phyloP scores from a whole-genome alignment of 2,113 vertebrate species.

The Nannospalax galili region DNA sequence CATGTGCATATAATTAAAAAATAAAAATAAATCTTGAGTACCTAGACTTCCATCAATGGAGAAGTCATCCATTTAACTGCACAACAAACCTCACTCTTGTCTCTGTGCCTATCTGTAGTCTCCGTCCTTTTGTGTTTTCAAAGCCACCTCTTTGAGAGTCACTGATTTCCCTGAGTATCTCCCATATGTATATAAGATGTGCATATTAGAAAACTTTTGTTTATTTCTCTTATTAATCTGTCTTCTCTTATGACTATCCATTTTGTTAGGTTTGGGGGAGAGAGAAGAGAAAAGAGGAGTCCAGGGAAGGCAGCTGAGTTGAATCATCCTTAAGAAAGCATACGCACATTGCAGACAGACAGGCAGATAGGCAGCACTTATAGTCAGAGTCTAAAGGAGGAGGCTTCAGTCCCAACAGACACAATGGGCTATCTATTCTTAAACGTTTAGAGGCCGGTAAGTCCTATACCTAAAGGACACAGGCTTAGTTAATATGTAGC shows the following conservation, averaged over 20 bases:
- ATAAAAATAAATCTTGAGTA: not conserved
- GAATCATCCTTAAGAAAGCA: not conserved
- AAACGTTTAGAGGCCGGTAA: not conserved
- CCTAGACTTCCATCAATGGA: not conserved
- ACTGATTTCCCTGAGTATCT: not conserved
- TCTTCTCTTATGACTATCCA: not conserved
- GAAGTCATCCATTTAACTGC: not conserved
- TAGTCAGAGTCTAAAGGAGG: not conserved
- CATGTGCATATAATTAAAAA: not conserved
- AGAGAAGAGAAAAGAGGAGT: not conserved
- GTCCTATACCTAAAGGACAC: not conserved
- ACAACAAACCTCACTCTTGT: not conserved
- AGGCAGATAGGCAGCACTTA: not conserved
- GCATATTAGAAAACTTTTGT: not conserved
- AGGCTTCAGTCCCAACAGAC: too few species aligned
- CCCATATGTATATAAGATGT: not conserved
- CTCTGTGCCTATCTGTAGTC: not conserved
- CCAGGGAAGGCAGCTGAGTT: not conserved
- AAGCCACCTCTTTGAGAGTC: not conserved
- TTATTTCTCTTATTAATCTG: not conserved
- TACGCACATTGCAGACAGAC: too few species aligned
- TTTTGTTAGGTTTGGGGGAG: not conserved
- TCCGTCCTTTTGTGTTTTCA: not conserved
- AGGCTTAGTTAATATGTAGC: not conserved
- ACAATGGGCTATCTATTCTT: not conserved